A percentile compares a stretch with the other conserved stretches of the same genome.
phyloP scores from a whole-genome alignment of 1,140 invertebrate species.

The Pectinophora gossypiella region DNA sequence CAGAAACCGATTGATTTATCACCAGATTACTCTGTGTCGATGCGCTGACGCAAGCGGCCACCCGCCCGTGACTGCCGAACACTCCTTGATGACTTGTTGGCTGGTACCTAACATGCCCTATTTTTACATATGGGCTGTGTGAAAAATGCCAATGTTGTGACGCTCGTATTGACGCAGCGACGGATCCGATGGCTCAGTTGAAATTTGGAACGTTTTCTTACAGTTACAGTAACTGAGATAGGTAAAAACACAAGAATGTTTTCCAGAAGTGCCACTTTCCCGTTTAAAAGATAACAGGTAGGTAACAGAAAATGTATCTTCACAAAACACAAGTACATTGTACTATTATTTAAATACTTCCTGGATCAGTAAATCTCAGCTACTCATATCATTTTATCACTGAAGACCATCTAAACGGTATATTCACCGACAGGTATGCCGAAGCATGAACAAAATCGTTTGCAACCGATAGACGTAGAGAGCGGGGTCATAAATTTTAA shows the following conservation, averaged over 20 bases:
- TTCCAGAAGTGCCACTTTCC: too few relatives aligned
- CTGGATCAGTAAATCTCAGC: too few relatives aligned
- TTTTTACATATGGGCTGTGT: slow-evolving; percentile 42
- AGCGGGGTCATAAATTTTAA: slow-evolving; percentile 1
- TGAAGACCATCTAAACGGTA: too few relatives aligned
- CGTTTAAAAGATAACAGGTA: too few relatives aligned
- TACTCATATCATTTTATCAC: too few relatives aligned
- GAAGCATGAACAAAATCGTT: neutral
- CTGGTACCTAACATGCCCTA: slow-evolving; percentile 40
- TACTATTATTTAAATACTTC: too few relatives aligned
- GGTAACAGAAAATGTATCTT: too few relatives aligned
- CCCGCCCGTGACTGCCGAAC: slow-evolving; percentile 54
- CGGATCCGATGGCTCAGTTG: neutral
- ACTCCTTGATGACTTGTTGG: slow-evolving; percentile 51
- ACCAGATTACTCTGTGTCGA: slow-evolving; percentile 49
- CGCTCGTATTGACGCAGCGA: slow-evolving; percentile 1
- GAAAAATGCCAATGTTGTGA: slow-evolving; percentile 30
- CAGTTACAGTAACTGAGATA: too few relatives aligned
- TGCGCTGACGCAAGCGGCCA: slow-evolving; percentile 54
- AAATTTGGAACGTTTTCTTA: neutral
- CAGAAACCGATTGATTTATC: slow-evolving; percentile 62
- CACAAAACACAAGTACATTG: too few relatives aligned
- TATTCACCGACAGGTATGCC: too few relatives aligned
- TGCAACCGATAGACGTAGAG: neutral
- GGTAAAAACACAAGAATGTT: too few relatives aligned